phyloP scores from a whole-genome alignment of 2,888 invertebrate species.

The Hesperia comma region DNA sequence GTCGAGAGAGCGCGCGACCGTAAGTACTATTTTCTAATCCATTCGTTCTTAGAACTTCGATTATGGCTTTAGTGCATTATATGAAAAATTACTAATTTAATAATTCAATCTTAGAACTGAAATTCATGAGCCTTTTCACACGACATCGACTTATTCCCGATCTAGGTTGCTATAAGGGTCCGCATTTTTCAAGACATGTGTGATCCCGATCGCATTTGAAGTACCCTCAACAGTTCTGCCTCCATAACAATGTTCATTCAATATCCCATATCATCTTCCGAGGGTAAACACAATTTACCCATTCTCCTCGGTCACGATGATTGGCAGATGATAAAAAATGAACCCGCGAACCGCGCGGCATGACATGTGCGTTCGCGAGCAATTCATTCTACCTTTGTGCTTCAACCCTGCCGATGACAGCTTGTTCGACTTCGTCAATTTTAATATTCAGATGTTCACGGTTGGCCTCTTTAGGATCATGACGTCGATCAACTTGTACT shows the following conservation, averaged over 20 bases:
- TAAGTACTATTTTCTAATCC: too few species aligned
- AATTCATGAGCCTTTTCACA: too few species aligned
- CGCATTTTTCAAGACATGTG: too few species aligned
- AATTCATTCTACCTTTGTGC: slow-evolving; percentile 6
- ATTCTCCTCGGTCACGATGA: slow-evolving; percentile 23
- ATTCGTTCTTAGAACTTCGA: too few species aligned
- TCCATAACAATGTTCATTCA: slow-evolving; percentile 7
- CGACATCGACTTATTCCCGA: too few species aligned
- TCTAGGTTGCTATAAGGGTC: too few species aligned
- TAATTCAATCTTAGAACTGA: too few species aligned
- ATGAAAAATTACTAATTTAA: too few species aligned
- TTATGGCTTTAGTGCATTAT: too few species aligned
- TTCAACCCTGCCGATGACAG: not conserved
- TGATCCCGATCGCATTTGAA: not conserved
- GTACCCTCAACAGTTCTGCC: not conserved
- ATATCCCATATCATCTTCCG: not conserved
- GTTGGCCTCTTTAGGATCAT: not conserved
- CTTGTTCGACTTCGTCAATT: slow-evolving; percentile 10
- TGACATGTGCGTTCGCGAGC: slow-evolving; percentile 11
- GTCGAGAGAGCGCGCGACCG: too few species aligned
- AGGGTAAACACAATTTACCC: slow-evolving; percentile 11
- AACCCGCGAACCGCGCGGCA: not conserved
- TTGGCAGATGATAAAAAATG: slow-evolving; percentile 25
- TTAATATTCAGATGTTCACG: slow-evolving; percentile 14
- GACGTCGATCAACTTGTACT: not conserved